Evolutionary conservation across 2,888 invertebrate species (phyloP).

Genomic region (Polyploca ridens): DNA sequence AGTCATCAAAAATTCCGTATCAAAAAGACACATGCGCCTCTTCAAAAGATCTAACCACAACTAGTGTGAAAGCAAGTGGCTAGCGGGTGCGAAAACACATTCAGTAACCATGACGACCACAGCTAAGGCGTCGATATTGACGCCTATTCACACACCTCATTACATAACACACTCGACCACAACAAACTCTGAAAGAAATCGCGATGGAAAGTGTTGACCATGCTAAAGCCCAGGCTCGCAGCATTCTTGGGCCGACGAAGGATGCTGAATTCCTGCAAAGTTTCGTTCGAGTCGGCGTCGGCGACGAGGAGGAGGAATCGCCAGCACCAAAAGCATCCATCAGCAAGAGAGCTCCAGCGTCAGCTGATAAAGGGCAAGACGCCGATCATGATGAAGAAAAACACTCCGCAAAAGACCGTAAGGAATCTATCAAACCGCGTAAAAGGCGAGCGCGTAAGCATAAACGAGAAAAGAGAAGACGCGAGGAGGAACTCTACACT

Average conservation of each 20-base stretch:
- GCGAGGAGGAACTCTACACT: conserved; percentile 91
- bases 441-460: conserved; percentile 66
- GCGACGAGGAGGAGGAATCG: conserved; percentile 80
- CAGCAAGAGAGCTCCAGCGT: conserved; percentile 69
- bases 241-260: conserved; percentile 87
- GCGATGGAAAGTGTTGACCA: conserved; percentile 65
- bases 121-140: conserved; percentile 75
- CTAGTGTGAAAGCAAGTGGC: conserved; percentile 51
- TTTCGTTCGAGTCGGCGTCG: conserved; percentile 89
- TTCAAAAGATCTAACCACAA: conserved; percentile 35
- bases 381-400: conserved; percentile 59
- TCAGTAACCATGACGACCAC: conserved; percentile 73
- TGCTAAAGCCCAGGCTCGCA: conserved; percentile 79
- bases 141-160: conserved; percentile 67
- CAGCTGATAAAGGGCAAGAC: conserved; percentile 59
- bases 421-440: conserved; percentile 65
- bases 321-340: conserved; percentile 74
- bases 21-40: conserved; percentile 28
- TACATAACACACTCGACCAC: conserved; percentile 54
- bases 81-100: conserved; percentile 76
- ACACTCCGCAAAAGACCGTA: conserved; percentile 60
- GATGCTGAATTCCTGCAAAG: conserved; percentile 92
- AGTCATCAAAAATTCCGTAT: neutral
- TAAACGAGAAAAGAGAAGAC: conserved; percentile 67
- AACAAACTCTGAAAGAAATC: neutral